phyloP scores from a whole-genome alignment of 2,113 vertebrate genomes.

The Sorex araneus region DNA sequence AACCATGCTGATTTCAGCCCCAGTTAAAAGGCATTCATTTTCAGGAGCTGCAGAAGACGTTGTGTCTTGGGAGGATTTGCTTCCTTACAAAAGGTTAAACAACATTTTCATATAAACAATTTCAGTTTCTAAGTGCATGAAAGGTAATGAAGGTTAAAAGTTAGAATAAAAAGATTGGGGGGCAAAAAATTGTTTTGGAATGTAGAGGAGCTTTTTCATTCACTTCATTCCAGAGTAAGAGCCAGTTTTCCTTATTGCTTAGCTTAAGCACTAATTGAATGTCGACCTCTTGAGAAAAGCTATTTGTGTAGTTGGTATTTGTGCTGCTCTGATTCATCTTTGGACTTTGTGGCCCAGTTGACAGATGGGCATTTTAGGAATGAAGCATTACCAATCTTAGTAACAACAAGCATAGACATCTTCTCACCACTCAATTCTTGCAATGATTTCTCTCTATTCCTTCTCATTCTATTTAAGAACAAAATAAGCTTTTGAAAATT shows the following conservation, averaged over 20 bases:
- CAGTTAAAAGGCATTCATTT: constrained; percentile 48
- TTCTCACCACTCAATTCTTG: background rate
- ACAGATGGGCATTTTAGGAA: constrained; percentile 43
- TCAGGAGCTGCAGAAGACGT: constrained; percentile 18
- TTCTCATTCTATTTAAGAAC: constrained; percentile 49
- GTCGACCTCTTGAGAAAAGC: constrained; percentile 40
- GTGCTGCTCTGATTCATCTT: constrained; percentile 51
- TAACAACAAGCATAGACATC: constrained; percentile 20
- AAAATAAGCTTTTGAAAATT: constrained; percentile 48
- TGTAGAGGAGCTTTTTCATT: background rate
- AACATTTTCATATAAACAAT: constrained; percentile 61
- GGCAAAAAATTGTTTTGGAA: constrained; percentile 60
- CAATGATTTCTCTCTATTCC: constrained; percentile 13
- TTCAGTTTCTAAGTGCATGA: constrained; percentile 71
- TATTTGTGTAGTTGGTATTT: constrained; percentile 1
- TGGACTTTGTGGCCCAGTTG: background rate
- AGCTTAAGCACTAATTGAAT: constrained; percentile 7
- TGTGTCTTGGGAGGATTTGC: constrained; percentile 32
- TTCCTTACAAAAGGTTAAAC: constrained; percentile 77
- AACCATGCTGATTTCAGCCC: constrained; percentile 71
- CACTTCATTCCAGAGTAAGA: constrained; percentile 21
- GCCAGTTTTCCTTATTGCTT: constrained; percentile 32
- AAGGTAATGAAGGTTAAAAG: constrained; percentile 70
- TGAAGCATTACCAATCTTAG: background rate
- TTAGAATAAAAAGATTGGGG: constrained; percentile 38